A percentile compares a stretch with the other conserved stretches of the same genome.
Evolutionary conservation across 1,140 invertebrate species (phyloP).

Genomic region (Melipona quadrifasciata): DNA sequence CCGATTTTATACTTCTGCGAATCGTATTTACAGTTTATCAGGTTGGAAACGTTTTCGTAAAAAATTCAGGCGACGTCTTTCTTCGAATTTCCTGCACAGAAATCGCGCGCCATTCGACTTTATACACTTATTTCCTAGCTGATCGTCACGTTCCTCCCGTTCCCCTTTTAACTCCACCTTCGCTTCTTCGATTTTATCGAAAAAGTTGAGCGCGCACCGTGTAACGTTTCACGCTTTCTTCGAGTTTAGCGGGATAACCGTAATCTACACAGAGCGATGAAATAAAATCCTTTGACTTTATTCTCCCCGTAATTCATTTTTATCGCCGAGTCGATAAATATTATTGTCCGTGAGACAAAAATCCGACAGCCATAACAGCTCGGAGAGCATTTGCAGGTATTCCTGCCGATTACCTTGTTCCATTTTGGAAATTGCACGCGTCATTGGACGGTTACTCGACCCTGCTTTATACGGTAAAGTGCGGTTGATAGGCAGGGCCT

Average conservation of each 20-base stretch:
- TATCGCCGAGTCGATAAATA: neutral
- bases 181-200: conserved; percentile 34
- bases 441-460: neutral
- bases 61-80: conserved; percentile 34
- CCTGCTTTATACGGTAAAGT: conserved; percentile 38
- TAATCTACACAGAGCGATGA: too few relatives aligned
- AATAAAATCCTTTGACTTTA: neutral
- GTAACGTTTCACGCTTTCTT: neutral
- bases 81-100: conserved; percentile 32
- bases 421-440: neutral
- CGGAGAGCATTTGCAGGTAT: too few relatives aligned
- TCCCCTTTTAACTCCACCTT: neutral
- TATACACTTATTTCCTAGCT: conserved; percentile 17
- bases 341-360: neutral
- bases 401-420: neutral
- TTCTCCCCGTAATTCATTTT: too few relatives aligned
- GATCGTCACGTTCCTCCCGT: conserved; percentile 35
- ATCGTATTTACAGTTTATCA: conserved; percentile 50
- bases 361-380: neutral
- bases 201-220: neutral
- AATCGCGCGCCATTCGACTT: conserved; percentile 26
- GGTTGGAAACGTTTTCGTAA: conserved; percentile 16
- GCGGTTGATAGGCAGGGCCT: conserved; percentile 43
- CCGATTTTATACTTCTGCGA: conserved; percentile 35
- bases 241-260: neutral